Evolutionary conservation across 1,140 invertebrate genomes (phyloP).

Genomic region (Leguminivora glycinivorella): DNA sequence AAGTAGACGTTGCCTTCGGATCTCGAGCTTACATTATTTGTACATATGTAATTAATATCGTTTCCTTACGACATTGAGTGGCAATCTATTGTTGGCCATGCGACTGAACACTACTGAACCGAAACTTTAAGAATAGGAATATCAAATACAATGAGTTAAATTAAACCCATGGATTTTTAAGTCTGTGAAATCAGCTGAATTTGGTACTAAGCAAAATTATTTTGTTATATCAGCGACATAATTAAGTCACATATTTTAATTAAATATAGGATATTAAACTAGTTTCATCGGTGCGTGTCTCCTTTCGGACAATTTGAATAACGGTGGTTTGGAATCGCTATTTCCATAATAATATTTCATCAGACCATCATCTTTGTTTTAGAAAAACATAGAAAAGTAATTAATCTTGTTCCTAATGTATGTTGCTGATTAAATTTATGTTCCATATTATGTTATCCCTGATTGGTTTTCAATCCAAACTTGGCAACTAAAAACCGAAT

Average conservation of each 20-base stretch:
- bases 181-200: slow-evolving; percentile 3
- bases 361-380: background rate
- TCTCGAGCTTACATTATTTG: slow-evolving; percentile 65
- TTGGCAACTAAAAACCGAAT: background rate
- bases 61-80: slow-evolving; percentile 42
- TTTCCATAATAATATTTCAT: background rate
- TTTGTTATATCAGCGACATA: slow-evolving; percentile 6
- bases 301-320: background rate
- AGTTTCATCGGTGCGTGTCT: background rate
- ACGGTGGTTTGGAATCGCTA: background rate
- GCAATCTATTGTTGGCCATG: slow-evolving; percentile 26
- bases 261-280: slow-evolving; percentile 15
- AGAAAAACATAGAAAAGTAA: background rate
- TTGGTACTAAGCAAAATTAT: slow-evolving; percentile 15
- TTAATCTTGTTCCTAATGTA: background rate
- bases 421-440: background rate
- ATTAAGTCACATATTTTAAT: slow-evolving; percentile 8
- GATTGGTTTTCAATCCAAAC: background rate
- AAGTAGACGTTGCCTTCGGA: slow-evolving; percentile 57
- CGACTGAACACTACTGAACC: slow-evolving; percentile 26
- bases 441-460: too few relatives aligned
- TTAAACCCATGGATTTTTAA: slow-evolving; percentile 1
- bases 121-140: slow-evolving; percentile 14
- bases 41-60: slow-evolving; percentile 76
- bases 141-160: slow-evolving; percentile 10